phyloP scores from a whole-genome alignment of 2,797 vertebrate genomes.

The Malurus leucopterus region DNA sequence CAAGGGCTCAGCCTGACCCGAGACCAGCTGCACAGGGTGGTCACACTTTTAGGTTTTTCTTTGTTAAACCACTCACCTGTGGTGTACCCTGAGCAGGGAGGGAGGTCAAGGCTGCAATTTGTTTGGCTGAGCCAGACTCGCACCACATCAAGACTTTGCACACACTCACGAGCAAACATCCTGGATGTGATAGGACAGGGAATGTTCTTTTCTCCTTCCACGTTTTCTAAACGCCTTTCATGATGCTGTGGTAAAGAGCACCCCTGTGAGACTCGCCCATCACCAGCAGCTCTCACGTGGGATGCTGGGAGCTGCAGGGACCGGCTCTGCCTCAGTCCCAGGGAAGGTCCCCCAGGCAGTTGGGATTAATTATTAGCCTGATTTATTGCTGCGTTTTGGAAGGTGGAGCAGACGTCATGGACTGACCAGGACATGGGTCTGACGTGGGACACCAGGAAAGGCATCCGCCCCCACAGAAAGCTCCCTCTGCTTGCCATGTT shows the following conservation, averaged over 20 bases:
- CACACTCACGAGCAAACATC: neutral
- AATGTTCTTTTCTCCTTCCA: neutral
- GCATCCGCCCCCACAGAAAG: neutral
- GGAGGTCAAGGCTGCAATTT: neutral
- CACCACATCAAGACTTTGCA: neutral
- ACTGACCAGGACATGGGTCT: neutral
- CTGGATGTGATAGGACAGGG: neutral
- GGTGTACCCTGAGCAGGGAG: neutral
- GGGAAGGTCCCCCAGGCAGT: neutral
- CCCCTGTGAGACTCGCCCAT: neutral
- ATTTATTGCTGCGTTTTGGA: neutral
- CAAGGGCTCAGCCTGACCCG: neutral
- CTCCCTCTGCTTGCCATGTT: neutral
- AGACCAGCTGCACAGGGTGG: neutral
- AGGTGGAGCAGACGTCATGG: neutral
- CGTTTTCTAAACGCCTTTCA: neutral
- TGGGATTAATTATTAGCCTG: conserved; percentile 23
- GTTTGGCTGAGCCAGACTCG: neutral
- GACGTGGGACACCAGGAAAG: neutral
- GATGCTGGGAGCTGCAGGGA: neutral
- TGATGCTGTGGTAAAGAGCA: neutral
- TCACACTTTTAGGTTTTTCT: neutral
- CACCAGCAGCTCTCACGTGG: neutral
- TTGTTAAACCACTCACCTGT: neutral
- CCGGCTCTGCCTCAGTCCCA: accelerated